Conservation (phyloP, 2,113 vertebrate species). For the Thinocorus orbignyianus region DNA sequence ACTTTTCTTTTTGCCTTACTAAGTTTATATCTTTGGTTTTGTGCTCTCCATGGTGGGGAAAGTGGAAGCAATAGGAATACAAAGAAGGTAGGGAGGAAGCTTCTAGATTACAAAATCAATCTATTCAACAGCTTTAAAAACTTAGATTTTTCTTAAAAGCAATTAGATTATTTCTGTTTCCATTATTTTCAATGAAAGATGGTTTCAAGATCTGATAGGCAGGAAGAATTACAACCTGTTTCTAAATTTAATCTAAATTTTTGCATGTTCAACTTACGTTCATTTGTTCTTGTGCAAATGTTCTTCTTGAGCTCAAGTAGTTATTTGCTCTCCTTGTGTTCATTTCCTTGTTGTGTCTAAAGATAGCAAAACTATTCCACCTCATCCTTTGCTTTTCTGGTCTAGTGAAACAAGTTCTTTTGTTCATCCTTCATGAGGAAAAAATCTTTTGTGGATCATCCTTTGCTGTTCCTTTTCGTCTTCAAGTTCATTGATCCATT, state of each 20-base stretch:
- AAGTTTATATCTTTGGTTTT: not conserved
- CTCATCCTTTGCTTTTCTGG: not conserved
- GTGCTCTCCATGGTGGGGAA: not conserved
- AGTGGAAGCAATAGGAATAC: not conserved
- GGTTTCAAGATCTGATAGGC: not conserved
- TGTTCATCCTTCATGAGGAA: not conserved
- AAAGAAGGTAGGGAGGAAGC: not conserved
- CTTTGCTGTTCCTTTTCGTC: not conserved
- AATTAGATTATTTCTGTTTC: not conserved
- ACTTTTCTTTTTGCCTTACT: not conserved
- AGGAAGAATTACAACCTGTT: not conserved
- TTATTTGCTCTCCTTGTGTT: constrained; percentile 3
- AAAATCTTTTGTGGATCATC: not conserved
- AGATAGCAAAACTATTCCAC: not conserved
- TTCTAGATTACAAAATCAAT: not conserved
- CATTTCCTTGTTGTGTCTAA: not conserved
- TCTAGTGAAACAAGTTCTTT: not conserved
- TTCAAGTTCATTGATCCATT: not conserved
- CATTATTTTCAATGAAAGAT: not conserved
- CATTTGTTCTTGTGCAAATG: not conserved
- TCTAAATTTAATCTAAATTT: constrained; percentile 26
- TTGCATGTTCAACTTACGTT: not conserved
- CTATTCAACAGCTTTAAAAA: not conserved
- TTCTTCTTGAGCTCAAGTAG: not conserved
- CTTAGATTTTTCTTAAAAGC: not conserved